phyloP scores from a whole-genome alignment of 1,140 invertebrate species.

The Callitettix versicolor region DNA sequence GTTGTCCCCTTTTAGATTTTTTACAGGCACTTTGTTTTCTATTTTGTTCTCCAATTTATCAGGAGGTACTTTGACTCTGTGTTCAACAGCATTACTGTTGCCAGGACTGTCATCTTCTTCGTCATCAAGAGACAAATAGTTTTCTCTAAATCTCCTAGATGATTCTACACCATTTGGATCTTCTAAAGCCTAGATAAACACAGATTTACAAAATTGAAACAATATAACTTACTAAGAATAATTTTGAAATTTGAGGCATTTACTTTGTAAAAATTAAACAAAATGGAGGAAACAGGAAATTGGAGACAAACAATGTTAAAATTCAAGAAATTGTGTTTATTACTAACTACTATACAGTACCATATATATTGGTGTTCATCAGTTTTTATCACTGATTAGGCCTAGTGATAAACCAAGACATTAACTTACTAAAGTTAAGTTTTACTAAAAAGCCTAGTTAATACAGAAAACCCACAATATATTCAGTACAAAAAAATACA shows the following conservation, averaged over 20 bases:
- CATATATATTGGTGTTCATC: too few relatives aligned
- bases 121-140: constrained; percentile 28
- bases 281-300: too few relatives aligned
- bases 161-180: constrained; percentile 24
- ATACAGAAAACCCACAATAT: too few relatives aligned
- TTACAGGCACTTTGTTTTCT: constrained; percentile 20
- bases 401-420: too few relatives aligned
- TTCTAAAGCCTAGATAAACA: constrained; percentile 18
- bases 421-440: too few relatives aligned
- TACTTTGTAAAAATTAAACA: constrained; percentile 29
- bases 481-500: too few relatives aligned
- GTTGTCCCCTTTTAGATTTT: constrained; percentile 7
- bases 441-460: too few relatives aligned
- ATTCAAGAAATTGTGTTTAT: too few relatives aligned
- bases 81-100: constrained; percentile 28
- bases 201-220: background rate
- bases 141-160: constrained; percentile 25
- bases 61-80: constrained; percentile 28
- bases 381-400: too few relatives aligned
- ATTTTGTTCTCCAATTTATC: constrained; percentile 22
- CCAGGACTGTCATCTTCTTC: constrained; percentile 28
- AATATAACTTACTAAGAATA: constrained; percentile 17
- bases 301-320: too few relatives aligned
- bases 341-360: too few relatives aligned
- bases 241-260: too few relatives aligned